These are phyloP conservation scores for Orthosia cruda DNA, from an alignment of 2,888 invertebrate species.

Conservation along the genomic window DNA sequence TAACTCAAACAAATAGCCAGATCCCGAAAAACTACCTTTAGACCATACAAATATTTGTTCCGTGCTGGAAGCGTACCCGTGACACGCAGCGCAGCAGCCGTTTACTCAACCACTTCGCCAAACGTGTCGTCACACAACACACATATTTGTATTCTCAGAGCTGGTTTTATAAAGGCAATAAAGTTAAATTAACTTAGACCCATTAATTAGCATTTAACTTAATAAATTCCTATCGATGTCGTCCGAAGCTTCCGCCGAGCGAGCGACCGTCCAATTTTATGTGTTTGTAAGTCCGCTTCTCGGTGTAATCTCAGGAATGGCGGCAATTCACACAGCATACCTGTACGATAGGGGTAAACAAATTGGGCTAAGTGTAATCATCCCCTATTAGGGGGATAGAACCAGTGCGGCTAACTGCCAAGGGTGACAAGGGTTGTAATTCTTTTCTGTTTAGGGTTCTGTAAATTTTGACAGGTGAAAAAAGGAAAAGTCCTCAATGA, in stretches of 20 bases:
- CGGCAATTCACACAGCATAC: slow-evolving; percentile 37
- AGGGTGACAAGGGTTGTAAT: neutral
- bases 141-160: too few relatives aligned
- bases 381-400: slow-evolving; percentile 2
- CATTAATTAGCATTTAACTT: slow-evolving; percentile 23
- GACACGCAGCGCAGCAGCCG: too few relatives aligned
- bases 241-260: slow-evolving; percentile 21
- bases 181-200: slow-evolving; percentile 4
- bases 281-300: slow-evolving; percentile 24
- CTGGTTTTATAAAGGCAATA: neutral
- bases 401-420: slow-evolving; percentile 25
- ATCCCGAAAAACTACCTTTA: too few relatives aligned
- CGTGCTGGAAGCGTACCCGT: too few relatives aligned
- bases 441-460: neutral
- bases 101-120: too few relatives aligned
- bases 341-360: slow-evolving; percentile 42
- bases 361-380: slow-evolving; percentile 20
- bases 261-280: slow-evolving; percentile 35
- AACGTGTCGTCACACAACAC: too few relatives aligned
- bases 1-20: too few relatives aligned
- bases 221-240: slow-evolving; percentile 41
- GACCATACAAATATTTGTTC: too few relatives aligned
- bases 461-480: neutral
- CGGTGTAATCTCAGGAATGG: slow-evolving; percentile 41
- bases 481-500: neutral